These are phyloP conservation scores for Gryon sp. DNA, from an alignment of 1,140 invertebrate species.

Conservation along the genomic window DNA sequence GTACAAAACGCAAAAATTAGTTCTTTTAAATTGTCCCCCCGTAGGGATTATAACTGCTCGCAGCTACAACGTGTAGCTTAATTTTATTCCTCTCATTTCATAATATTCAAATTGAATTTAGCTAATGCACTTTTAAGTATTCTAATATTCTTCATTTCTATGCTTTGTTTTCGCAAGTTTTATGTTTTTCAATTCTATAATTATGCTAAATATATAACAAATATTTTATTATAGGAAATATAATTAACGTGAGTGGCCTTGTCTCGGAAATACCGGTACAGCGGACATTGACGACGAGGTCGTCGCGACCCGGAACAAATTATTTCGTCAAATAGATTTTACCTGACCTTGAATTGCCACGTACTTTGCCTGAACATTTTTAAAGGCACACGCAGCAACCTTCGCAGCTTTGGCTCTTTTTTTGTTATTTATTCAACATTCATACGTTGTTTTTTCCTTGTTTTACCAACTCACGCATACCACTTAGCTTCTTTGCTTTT, in stretches of 20 bases:
- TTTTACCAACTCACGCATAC: not conserved
- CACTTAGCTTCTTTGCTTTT: not conserved
- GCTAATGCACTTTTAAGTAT: no score
- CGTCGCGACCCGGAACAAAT: constrained; percentile 58
- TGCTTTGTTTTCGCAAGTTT: no score
- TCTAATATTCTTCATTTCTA: no score
- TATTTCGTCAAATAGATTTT: constrained; percentile 60
- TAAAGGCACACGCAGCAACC: constrained; percentile 29
- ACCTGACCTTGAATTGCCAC: constrained; percentile 47
- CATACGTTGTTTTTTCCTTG: constrained; percentile 7
- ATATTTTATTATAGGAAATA: constrained; percentile 55
- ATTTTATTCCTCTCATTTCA: no score
- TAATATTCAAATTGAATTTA: no score
- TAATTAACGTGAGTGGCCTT: constrained; percentile 39
- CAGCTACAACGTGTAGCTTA: no score
- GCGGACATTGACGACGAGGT: constrained; percentile 55
- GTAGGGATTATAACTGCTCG: no score
- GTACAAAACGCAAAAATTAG: no score
- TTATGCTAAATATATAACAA: no score
- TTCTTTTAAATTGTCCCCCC: no score
- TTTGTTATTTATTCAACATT: constrained; percentile 39
- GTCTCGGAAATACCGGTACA: constrained; percentile 53
- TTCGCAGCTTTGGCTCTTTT: constrained; percentile 24
- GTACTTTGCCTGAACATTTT: constrained; percentile 52
- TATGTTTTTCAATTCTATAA: no score